Evolutionary conservation across 2,888 invertebrate species (phyloP), one percentile per base, ranked within the genome.

Genomic region (Dicranocentrus wangi): DNA sequence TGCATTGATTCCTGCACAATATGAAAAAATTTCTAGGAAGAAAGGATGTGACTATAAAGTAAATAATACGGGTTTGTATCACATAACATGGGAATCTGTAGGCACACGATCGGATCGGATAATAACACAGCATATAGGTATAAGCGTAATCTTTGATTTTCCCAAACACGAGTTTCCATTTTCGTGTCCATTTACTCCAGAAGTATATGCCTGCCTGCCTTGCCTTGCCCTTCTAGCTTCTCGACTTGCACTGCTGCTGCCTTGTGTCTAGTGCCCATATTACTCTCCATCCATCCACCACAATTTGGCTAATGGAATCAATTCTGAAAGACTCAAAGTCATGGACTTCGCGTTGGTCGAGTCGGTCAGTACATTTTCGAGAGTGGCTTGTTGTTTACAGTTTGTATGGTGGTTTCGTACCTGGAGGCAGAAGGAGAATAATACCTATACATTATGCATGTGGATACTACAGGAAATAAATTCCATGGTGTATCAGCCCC

Each of bases 291-390:
- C 71, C 63, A 53, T 78, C 71, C 28, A 53, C 58, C 71, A 78
- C 78, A 78, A 78, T 78, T 78, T 78, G 71, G 78, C 78, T 78
- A 78, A 78, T 78, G 78, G 78, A 78, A 78, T 78, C 78, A 78
- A 61, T 78, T 78, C 71, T 65, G 65, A 78, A 61, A 70, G 65
- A 63, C 68, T 76, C 25, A 39, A 21, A 47, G 47, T 47, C 47
- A 47, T 47, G 47, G 47, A 47, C 47, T n/a, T 47, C 47, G 47
- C 7, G n/a, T 47, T n/a, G 47, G 13, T 47, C 47, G n/a, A 47
- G 47, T 32, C 10, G 10, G 32, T 3, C 32, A 32, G 32, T 10
- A 32, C 32, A 32, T 10, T 3, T 32, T 32, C 39, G 32, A 8
- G 3, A 2, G 32, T 63, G 58, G 63, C 32, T 32, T 32, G n/a